Conservation (phyloP, 2,113 vertebrate genomes). For the Clinocottus analis region DNA sequence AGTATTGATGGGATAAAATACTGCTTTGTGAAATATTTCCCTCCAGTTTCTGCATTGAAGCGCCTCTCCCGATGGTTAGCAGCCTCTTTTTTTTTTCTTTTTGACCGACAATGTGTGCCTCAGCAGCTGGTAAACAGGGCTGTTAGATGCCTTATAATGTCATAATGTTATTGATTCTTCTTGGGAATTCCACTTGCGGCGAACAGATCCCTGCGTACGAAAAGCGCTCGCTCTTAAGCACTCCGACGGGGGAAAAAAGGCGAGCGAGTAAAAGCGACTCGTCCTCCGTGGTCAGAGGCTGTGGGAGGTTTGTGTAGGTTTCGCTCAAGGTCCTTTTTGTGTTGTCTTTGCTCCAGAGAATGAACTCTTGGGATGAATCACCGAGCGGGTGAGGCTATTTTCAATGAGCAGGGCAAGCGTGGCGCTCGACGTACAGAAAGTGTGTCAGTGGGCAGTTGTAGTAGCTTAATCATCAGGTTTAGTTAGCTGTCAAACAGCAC, state of each 20-base stretch:
- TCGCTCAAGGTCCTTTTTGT: slow-evolving; percentile 74
- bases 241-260: slow-evolving; percentile 25
- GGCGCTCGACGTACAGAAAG: slow-evolving; percentile 9
- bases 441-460: slow-evolving; percentile 45
- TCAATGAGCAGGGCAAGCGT: slow-evolving; percentile 47
- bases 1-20: background rate
- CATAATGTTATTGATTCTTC: slow-evolving; percentile 64
- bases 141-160: slow-evolving; percentile 59
- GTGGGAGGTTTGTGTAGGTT: slow-evolving; percentile 72
- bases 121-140: slow-evolving; percentile 64
- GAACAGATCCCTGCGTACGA: slow-evolving; percentile 18
- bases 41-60: background rate
- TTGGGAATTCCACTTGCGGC: slow-evolving; percentile 64
- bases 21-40: background rate
- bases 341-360: slow-evolving; percentile 69
- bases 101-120: slow-evolving; percentile 36
- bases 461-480: slow-evolving; percentile 46
- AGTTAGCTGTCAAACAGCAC: slow-evolving; percentile 35
- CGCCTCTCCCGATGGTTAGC: slow-evolving; percentile 21
- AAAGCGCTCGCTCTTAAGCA: slow-evolving; percentile 26
- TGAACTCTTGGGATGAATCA: slow-evolving; percentile 70
- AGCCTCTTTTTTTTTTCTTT: slow-evolving; percentile 26
- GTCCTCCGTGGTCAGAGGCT: slow-evolving; percentile 55
- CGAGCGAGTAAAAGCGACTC: slow-evolving; percentile 23
- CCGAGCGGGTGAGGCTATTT: slow-evolving; percentile 58